Base-by-base conservation (phyloP, 2,113 vertebrate genomes). In the Anoura caudifer region DNA sequence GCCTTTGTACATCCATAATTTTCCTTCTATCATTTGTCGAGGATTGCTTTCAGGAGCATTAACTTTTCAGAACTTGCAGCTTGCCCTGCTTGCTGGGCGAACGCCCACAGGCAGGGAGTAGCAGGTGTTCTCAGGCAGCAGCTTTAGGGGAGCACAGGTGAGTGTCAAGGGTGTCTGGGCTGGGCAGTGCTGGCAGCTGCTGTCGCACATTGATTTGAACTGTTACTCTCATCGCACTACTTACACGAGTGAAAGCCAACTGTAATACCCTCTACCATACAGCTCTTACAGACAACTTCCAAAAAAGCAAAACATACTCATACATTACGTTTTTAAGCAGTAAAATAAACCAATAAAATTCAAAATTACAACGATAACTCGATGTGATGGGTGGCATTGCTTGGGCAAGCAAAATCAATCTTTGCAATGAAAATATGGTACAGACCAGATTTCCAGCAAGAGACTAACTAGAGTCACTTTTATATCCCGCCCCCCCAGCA, bases 241-340 rank as follows among this genome's bases (percentile, higher is more conserved):
- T 43, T 84, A 19, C 3, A 14, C 10, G 61, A 92, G 24, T 0
- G 33, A 52, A 77, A 38, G 47, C 88, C 94, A 54, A 20, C 28
- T 50, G 19, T 52, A 65, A 50, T 85, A 79, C 22, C 28, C 70
- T 81, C 47, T 77, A 41, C 65, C 45, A 67, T 84, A 69, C 13
- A 79, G 52, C 76, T 56, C 61, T 82, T 92, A 85, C 17, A 73
- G 83, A 94, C 88, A 92, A 73, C 91, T 59, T 76, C 90, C 43
- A 80, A 90, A 87, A 87, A 90, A 72, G 61, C 33, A 87, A 84
- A 83, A 36, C 31, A 24, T 26, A 84, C 90, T 83, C 26, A 22
- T 70, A 12, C 61, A 43, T 41, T 47, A 85, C 41, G 54, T 94
- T 94, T 95, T 95, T 31, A 93, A 83, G 86, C 85, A 61, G 24